A percentile compares a stretch with the other conserved stretches of the same genome.
Conservation (phyloP, 2,797 vertebrate species). For the Cottoperca gobio region DNA sequence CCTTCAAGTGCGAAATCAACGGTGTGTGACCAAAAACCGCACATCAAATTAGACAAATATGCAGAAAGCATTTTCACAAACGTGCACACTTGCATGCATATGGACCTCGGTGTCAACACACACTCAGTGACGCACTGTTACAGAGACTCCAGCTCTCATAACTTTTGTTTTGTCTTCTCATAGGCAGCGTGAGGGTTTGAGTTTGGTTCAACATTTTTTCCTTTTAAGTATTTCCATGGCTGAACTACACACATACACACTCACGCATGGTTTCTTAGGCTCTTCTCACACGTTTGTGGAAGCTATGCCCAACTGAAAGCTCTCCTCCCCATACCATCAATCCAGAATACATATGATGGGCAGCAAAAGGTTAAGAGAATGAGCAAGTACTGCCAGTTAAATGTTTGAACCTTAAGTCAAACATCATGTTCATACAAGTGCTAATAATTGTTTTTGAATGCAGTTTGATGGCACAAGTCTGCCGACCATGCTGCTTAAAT, state of each 20-base stretch:
- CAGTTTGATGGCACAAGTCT: not conserved
- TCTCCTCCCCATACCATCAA: conserved; percentile 44
- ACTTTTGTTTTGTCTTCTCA: conserved; percentile 30
- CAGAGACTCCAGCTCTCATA: conserved; percentile 17
- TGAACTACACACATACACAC: conserved; percentile 23
- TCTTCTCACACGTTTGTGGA: conserved; percentile 66
- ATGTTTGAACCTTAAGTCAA: conserved; percentile 16
- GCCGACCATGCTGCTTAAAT: conserved; percentile 34
- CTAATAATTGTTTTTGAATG: conserved; percentile 34
- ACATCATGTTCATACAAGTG: conserved; percentile 19
- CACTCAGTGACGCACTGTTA: not conserved
- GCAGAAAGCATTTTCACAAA: not conserved
- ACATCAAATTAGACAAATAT: conserved; percentile 22
- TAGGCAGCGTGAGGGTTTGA: conserved; percentile 32
- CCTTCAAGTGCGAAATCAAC: conserved; percentile 37
- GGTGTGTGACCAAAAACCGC: conserved; percentile 20
- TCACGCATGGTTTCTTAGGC: conserved; percentile 66
- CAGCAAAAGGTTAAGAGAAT: not conserved
- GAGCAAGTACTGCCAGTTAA: not conserved
- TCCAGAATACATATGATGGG: conserved; percentile 43
- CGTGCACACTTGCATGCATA: not conserved
- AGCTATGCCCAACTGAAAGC: conserved; percentile 42
- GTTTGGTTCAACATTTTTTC: conserved; percentile 55
- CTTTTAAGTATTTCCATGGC: conserved; percentile 62
- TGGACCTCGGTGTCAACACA: not conserved